phyloP scores from a whole-genome alignment of 2,113 vertebrate species.

The Cairina moschata region DNA sequence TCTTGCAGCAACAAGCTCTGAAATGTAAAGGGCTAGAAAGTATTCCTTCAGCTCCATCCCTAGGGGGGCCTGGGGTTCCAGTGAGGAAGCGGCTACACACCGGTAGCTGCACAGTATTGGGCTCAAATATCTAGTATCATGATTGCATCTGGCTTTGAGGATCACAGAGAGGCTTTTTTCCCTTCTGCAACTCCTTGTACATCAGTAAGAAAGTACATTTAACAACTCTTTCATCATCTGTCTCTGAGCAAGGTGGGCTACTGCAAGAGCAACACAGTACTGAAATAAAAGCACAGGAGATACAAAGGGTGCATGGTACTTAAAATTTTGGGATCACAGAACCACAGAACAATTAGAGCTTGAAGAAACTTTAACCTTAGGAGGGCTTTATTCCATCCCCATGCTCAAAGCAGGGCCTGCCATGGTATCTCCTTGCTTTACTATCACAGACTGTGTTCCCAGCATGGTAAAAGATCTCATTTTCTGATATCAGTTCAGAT shows the following conservation, averaged over 20 bases:
- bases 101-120: neutral
- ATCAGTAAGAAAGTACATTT: neutral
- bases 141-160: constrained; percentile 22
- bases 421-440: neutral
- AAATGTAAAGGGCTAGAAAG: constrained; percentile 59
- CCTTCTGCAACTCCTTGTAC: neutral
- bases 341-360: neutral
- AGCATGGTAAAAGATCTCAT: neutral
- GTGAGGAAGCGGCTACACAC: constrained; percentile 48
- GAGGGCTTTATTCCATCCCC: neutral
- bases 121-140: neutral
- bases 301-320: neutral
- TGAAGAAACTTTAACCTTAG: neutral
- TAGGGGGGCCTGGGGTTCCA: constrained; percentile 34
- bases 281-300: neutral
- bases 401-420: neutral
- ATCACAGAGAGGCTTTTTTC: neutral
- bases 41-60: constrained; percentile 65
- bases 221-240: constrained; percentile 14
- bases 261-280: neutral
- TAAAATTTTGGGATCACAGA: neutral
- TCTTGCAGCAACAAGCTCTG: constrained; percentile 36
- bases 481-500: neutral
- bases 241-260: constrained; percentile 1
- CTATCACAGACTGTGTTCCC: neutral